phyloP scores from a whole-genome alignment of 2,888 invertebrate genomes.

The Melanchra persicariae region DNA sequence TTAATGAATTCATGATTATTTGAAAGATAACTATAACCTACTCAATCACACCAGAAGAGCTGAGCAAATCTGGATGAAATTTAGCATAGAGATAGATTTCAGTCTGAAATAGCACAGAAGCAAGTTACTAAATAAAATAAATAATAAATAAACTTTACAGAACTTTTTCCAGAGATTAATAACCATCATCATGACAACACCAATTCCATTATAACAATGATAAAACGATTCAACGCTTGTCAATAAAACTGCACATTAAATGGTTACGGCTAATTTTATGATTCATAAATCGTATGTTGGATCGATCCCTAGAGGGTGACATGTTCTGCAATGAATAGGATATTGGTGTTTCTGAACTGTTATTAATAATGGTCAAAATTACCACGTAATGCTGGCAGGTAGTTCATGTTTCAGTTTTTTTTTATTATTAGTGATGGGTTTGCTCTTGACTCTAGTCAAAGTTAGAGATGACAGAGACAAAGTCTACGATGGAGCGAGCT shows the following conservation, averaged over 20 bases:
- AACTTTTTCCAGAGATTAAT: not conserved
- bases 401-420: slow-evolving; percentile 1
- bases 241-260: slow-evolving; percentile 28
- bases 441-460: too few species aligned
- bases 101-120: too few species aligned
- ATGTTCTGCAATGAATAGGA: slow-evolving; percentile 13
- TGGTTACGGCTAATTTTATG: slow-evolving; percentile 29
- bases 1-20: too few species aligned
- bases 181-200: not conserved
- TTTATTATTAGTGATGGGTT: too few species aligned
- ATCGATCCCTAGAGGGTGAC: slow-evolving; percentile 23
- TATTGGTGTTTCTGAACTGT: slow-evolving; percentile 26
- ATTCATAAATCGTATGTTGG: slow-evolving; percentile 34
- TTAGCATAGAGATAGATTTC: too few species aligned
- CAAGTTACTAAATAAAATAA: too few species aligned
- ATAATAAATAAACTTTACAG: too few species aligned
- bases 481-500: too few species aligned
- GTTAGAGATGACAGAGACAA: too few species aligned
- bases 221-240: slow-evolving; percentile 19
- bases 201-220: not conserved
- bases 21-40: too few species aligned
- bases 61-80: too few species aligned
- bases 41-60: too few species aligned
- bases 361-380: slow-evolving; percentile 7
- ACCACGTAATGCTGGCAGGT: slow-evolving; percentile 23